Conservation (phyloP, 2,888 invertebrate genomes). For the Agrotis segetum region DNA sequence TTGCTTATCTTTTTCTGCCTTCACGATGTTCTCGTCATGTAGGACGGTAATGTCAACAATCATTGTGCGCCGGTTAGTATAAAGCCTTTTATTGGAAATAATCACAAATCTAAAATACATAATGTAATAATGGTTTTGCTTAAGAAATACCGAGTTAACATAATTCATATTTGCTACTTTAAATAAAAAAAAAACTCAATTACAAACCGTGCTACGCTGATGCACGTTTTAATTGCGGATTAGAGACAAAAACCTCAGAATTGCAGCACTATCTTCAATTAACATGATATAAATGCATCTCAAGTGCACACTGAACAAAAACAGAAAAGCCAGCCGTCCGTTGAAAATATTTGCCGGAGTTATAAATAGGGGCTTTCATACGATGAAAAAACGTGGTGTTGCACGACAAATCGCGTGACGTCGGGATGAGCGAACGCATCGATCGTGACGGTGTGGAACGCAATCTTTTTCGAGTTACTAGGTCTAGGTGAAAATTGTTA, state of each 20-base stretch:
- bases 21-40: too few relatives aligned
- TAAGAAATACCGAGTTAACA: slow-evolving; percentile 5
- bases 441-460: slow-evolving; percentile 66
- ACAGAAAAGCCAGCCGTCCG: slow-evolving; percentile 82
- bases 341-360: slow-evolving; percentile 83
- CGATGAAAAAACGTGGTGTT: slow-evolving; percentile 82
- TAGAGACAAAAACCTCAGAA: slow-evolving; percentile 54
- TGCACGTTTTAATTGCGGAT: slow-evolving; percentile 60
- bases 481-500: slow-evolving; percentile 61
- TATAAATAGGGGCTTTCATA: slow-evolving; percentile 87
- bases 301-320: slow-evolving; percentile 77
- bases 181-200: slow-evolving; percentile 35
- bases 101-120: neutral
- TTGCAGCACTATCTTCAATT: slow-evolving; percentile 65
- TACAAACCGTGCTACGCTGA: neutral
- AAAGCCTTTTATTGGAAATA: neutral
- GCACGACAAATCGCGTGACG: slow-evolving; percentile 87
- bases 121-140: too few relatives aligned
- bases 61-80: too few relatives aligned
- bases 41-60: too few relatives aligned
- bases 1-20: too few relatives aligned
- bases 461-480: slow-evolving; percentile 58
- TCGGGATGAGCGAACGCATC: slow-evolving; percentile 75
- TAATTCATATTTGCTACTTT: slow-evolving; percentile 10
- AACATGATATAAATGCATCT: slow-evolving; percentile 73